Evolutionary conservation across 1,140 invertebrate genomes (phyloP).

Genomic region (Ceratosolen solmsi): DNA sequence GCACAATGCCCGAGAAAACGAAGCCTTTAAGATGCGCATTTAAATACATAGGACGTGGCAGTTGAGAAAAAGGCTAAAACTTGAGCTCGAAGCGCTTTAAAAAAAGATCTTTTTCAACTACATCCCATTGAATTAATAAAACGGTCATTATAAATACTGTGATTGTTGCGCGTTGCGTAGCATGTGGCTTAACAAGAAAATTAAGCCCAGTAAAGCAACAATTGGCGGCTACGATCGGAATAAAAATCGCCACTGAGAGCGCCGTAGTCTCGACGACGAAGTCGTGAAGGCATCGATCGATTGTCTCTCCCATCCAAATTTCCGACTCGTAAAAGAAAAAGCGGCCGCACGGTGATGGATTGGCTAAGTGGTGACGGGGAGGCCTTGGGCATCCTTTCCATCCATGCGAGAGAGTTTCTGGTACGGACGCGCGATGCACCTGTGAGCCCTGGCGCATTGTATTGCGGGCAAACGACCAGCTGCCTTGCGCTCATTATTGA

Average conservation of each 20-base stretch:
- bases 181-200: constrained; percentile 7
- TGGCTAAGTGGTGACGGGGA: not conserved
- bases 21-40: not conserved
- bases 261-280: not conserved
- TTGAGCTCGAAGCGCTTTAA: not conserved
- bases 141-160: constrained; percentile 2
- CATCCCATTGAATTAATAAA: constrained; percentile 13
- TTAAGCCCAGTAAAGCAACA: constrained; percentile 15
- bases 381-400: not conserved
- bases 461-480: not conserved
- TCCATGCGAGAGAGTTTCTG: not conserved
- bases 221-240: not conserved
- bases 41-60: no score
- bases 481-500: not conserved
- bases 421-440: not conserved
- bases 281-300: not conserved
- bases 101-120: not conserved
- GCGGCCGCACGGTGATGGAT: not conserved
- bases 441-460: not conserved
- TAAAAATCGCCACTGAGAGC: not conserved
- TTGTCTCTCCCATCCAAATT: not conserved
- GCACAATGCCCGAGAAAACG: not conserved
- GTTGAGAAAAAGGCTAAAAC: not conserved
- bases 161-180: constrained; percentile 2
- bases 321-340: not conserved